Conservation (phyloP, 1,140 invertebrate species). For the Heterodera schachtii region DNA sequence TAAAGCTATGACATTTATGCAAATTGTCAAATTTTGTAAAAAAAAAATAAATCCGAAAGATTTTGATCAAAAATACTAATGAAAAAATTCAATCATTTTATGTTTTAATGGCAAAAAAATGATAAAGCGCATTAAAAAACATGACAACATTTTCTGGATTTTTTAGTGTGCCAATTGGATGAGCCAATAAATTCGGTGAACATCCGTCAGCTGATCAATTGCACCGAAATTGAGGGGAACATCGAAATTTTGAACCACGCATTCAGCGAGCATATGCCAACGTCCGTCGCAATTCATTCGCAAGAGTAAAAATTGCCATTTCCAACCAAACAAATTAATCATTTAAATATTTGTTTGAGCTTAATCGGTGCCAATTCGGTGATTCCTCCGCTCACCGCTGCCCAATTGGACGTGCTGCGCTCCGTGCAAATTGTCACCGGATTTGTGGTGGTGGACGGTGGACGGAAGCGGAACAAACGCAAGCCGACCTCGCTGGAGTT, state of each 20-base stretch:
- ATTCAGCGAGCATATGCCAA: slow-evolving; percentile 39
- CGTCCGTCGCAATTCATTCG: neutral
- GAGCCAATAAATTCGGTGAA: slow-evolving; percentile 35
- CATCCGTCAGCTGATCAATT: slow-evolving; percentile 44
- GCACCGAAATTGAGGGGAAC: slow-evolving; percentile 50
- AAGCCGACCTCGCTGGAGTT: slow-evolving; percentile 44
- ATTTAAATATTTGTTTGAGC: too few relatives aligned
- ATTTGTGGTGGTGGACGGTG: slow-evolving; percentile 43
- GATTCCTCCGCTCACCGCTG: slow-evolving; percentile 31
- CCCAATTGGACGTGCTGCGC: slow-evolving; percentile 47
- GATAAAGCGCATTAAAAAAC: neutral
- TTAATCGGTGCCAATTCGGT: neutral
- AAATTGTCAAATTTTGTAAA: too few relatives aligned
- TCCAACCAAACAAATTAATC: neutral
- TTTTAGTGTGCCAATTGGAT: slow-evolving; percentile 40
- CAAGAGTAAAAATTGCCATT: neutral
- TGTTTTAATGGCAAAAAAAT: too few relatives aligned
- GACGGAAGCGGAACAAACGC: slow-evolving; percentile 6
- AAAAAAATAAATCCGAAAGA: neutral
- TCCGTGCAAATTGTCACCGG: slow-evolving; percentile 47
- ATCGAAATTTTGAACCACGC: slow-evolving; percentile 51
- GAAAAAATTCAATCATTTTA: too few relatives aligned
- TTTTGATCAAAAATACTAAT: too few relatives aligned
- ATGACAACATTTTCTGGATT: neutral
- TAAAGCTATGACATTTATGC: too few relatives aligned